Conservation (phyloP, 92 coral and sea anemone genomes). For the Umimayanthus kanabou region DNA sequence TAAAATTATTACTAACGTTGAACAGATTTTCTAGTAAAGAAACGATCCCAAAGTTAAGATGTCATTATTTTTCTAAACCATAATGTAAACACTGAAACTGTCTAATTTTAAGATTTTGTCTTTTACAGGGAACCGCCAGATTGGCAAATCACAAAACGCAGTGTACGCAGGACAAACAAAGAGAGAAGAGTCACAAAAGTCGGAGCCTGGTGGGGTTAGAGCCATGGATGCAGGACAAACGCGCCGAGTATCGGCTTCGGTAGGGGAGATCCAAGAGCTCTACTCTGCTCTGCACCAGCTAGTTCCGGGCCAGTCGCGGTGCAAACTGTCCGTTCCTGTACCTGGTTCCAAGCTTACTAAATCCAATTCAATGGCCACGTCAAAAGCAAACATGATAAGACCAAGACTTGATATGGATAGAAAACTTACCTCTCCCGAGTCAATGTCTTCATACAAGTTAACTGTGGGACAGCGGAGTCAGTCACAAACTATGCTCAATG, state of each 20-base stretch:
- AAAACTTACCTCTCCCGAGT: not conserved
- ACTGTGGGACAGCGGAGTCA: constrained; percentile 28
- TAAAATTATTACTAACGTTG: too few species aligned
- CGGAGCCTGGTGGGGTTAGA: constrained; percentile 42
- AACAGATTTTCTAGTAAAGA: too few species aligned
- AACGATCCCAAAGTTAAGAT: too few species aligned
- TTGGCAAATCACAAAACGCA: constrained; percentile 36
- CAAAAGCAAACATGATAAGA: constrained; percentile 14
- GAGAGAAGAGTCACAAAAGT: not conserved
- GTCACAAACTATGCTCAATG: constrained; percentile 34
- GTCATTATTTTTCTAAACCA: too few species aligned
- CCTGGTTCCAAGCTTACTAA: constrained; percentile 32
- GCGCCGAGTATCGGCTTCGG: constrained; percentile 80
- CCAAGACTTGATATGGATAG: not conserved
- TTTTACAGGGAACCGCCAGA: constrained; percentile 39
- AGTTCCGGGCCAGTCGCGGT: constrained; percentile 58
- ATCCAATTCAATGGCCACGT: constrained; percentile 31
- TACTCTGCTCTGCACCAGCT: constrained; percentile 82
- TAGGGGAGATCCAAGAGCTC: constrained; percentile 67
- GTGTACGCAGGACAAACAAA: constrained; percentile 30
- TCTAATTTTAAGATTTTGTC: not conserved
- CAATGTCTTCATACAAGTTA: constrained; percentile 8
- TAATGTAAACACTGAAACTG: too few species aligned
- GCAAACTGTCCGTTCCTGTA: not conserved
- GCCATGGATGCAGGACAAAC: constrained; percentile 38